phyloP scores from a whole-genome alignment of 2,888 invertebrate genomes.

The Cistogaster globosa region DNA sequence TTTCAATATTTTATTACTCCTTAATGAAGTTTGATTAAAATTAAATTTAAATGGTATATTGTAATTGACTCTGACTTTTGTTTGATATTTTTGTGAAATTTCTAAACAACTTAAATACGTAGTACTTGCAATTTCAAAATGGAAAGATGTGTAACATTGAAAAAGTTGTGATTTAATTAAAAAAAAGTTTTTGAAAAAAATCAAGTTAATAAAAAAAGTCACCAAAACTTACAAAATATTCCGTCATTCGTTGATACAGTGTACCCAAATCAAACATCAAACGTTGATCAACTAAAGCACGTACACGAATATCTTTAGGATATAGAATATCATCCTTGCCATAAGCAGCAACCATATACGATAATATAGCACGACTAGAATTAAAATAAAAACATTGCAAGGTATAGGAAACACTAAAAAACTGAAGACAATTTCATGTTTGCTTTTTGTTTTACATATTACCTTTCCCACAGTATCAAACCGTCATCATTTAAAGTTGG shows the following conservation, averaged over 20 bases:
- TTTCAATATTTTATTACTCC: no score
- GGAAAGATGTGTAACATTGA: no score
- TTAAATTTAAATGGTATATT: no score
- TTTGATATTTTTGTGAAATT: no score
- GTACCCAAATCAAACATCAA: slow-evolving; percentile 85
- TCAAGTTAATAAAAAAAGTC: no score
- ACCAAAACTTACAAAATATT: slow-evolving; percentile 84
- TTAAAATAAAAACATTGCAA: background rate
- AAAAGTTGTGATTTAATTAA: no score
- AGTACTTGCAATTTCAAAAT: no score
- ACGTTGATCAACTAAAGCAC: slow-evolving; percentile 85
- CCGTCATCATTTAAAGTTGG: slow-evolving; percentile 85
- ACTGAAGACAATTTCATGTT: background rate
- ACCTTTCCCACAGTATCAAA: slow-evolving; percentile 84
- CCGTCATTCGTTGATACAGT: slow-evolving; percentile 84
- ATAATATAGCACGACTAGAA: slow-evolving; percentile 84
- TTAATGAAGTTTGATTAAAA: no score
- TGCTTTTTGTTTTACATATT: slow-evolving; percentile 40
- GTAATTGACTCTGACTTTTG: no score
- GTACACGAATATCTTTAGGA: slow-evolving; percentile 85
- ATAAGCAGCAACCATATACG: slow-evolving; percentile 86
- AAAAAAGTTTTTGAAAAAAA: no score
- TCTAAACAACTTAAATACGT: no score
- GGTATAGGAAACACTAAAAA: background rate
- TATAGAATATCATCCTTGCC: slow-evolving; percentile 85